These are phyloP conservation scores for Fregetta grallaria DNA, from an alignment of 2,113 vertebrate species.

Conservation along the genomic window DNA sequence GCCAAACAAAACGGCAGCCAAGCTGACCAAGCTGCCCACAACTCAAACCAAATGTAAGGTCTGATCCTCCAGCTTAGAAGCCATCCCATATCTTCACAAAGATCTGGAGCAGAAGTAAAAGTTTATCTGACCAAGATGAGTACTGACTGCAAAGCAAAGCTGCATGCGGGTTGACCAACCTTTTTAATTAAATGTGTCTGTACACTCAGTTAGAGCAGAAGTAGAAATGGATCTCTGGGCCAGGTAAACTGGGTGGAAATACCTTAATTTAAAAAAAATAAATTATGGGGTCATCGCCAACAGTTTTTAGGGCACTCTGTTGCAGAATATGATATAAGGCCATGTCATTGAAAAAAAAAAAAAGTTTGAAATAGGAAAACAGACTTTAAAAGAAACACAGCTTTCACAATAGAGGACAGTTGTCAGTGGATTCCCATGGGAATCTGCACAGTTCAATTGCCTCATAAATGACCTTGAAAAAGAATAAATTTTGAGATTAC, in stretches of 20 bases:
- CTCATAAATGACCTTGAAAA: neutral
- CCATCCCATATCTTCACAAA: neutral
- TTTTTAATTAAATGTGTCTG: neutral
- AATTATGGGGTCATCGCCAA: fast-evolving
- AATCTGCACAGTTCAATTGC: neutral
- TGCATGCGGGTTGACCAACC: neutral
- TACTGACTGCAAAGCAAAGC: neutral
- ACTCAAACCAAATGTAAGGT: neutral
- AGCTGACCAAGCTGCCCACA: neutral
- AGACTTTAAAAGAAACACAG: neutral
- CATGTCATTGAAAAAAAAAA: neutral
- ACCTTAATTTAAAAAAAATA: neutral
- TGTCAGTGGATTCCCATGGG: neutral
- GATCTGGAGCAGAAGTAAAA: neutral
- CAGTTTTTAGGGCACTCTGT: neutral
- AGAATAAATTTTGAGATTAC: neutral
- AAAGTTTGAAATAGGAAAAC: neutral
- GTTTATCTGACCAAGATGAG: neutral
- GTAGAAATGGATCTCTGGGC: neutral
- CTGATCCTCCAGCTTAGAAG: neutral
- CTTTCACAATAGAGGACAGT: neutral
- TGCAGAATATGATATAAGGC: neutral
- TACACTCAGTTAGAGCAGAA: neutral
- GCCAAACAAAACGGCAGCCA: neutral
- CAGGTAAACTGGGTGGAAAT: neutral